Evolutionary conservation across 2,888 invertebrate species (phyloP).

Genomic region (Scotopteryx bipunctaria): DNA sequence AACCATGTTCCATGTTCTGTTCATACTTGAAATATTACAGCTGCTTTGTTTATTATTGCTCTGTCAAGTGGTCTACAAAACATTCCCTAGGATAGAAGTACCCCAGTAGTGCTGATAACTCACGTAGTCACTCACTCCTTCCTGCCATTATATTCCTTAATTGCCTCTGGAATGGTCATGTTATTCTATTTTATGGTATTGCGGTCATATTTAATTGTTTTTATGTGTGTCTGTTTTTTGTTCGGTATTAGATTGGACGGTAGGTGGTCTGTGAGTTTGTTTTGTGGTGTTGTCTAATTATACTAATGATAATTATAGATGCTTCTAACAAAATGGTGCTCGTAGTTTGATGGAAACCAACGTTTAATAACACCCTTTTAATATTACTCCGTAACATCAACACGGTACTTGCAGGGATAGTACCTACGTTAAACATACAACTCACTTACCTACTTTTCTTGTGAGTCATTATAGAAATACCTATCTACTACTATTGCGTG

Average conservation of each 20-base stretch:
- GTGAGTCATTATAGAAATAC: too few species aligned
- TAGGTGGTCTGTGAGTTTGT: conserved; percentile 64
- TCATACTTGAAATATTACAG: not conserved
- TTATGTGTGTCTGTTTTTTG: conserved; percentile 77
- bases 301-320: conserved; percentile 14
- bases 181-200: conserved; percentile 78
- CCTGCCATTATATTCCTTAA: conserved; percentile 79
- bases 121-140: conserved; percentile 52
- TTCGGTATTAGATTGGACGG: conserved; percentile 66
- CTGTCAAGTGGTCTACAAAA: conserved; percentile 1
- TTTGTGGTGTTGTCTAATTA: conserved; percentile 25
- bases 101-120: conserved; percentile 30
- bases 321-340: not conserved
- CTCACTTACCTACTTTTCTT: too few species aligned
- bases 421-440: too few species aligned
- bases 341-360: not conserved
- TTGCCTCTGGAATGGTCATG: conserved; percentile 76
- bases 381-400: too few species aligned
- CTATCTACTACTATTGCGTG: too few species aligned
- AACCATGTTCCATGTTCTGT: too few species aligned
- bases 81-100: conserved; percentile 22
- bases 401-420: too few species aligned
- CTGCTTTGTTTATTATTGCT: not conserved
- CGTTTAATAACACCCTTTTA: too few species aligned
- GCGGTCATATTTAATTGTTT: conserved; percentile 81